Conservation (phyloP, 2,888 invertebrate genomes). For the Lampropteryx suffumata region DNA sequence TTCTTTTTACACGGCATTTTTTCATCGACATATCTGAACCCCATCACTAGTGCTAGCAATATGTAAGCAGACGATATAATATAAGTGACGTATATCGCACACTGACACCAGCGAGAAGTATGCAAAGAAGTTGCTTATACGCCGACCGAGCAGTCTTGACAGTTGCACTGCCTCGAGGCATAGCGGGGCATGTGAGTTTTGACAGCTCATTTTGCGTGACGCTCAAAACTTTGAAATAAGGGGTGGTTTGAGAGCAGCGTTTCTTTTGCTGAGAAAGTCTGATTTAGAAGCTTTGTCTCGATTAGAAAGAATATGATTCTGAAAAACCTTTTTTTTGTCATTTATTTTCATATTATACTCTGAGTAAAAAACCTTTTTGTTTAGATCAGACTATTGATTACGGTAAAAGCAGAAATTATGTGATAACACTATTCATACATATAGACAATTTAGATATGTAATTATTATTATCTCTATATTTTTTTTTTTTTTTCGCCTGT, state of each 20-base stretch:
- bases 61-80: conserved; percentile 78
- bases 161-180: conserved; percentile 54
- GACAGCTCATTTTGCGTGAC: conserved; percentile 47
- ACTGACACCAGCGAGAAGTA: conserved; percentile 81
- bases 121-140: conserved; percentile 78
- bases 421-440: too few species aligned
- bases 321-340: not conserved
- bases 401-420: too few species aligned
- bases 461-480: too few species aligned
- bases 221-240: conserved; percentile 30
- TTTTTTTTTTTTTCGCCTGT: too few species aligned
- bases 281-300: conserved; percentile 18
- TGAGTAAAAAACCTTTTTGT: too few species aligned
- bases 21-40: conserved; percentile 15
- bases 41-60: conserved; percentile 64
- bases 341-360: too few species aligned
- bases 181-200: conserved; percentile 39
- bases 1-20: not conserved
- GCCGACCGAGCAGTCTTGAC: conserved; percentile 62
- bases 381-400: too few species aligned
- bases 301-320: conserved; percentile 10
- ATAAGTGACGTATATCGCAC: conserved; percentile 80
- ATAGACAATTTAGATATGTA: too few species aligned
- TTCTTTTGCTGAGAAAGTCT: conserved; percentile 19
- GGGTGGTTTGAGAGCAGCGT: conserved; percentile 15